Percentiles rank a stretch among this genome's conserved stretches.
Evolutionary conservation across 2,797 vertebrate species (phyloP).

Genomic region (Chaetodon trifasciatus): DNA sequence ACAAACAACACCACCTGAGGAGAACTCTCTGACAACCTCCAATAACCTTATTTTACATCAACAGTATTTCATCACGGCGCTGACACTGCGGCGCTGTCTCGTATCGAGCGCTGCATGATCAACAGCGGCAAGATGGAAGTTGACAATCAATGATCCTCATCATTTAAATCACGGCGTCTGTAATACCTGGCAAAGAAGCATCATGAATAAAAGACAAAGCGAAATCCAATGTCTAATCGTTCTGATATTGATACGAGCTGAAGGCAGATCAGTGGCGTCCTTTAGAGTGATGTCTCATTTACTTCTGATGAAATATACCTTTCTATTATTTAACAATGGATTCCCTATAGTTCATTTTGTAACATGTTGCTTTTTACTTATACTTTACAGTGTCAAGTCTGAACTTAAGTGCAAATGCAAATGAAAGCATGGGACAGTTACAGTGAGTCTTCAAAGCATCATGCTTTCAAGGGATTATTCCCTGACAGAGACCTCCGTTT

Average conservation of each 20-base stretch:
- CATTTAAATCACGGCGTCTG: conserved; percentile 49
- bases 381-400: conserved; percentile 27
- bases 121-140: conserved; percentile 38
- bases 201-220: conserved; percentile 65
- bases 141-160: conserved; percentile 57
- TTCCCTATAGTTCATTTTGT: conserved; percentile 18
- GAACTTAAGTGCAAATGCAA: conserved; percentile 55
- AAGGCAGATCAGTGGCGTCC: conserved; percentile 39
- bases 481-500: conserved; percentile 30
- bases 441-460: conserved; percentile 5
- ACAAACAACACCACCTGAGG: conserved; percentile 71
- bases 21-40: conserved; percentile 50
- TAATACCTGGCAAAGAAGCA: conserved; percentile 36
- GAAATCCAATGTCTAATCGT: conserved; percentile 45
- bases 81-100: conserved; percentile 15
- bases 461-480: conserved; percentile 25
- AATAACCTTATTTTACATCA: conserved; percentile 47
- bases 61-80: conserved; percentile 51
- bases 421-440: conserved; percentile 34
- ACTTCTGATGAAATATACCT: conserved; percentile 24
- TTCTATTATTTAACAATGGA: conserved; percentile 45
- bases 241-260: conserved; percentile 53
- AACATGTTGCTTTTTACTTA: conserved; percentile 32
- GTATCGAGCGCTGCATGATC: conserved; percentile 45
- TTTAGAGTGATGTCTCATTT: conserved; percentile 52